Percentiles rank a stretch among this genome's conserved stretches.
Evolutionary conservation across 1,140 invertebrate species (phyloP).

Genomic region (Hormaphis cornu): DNA sequence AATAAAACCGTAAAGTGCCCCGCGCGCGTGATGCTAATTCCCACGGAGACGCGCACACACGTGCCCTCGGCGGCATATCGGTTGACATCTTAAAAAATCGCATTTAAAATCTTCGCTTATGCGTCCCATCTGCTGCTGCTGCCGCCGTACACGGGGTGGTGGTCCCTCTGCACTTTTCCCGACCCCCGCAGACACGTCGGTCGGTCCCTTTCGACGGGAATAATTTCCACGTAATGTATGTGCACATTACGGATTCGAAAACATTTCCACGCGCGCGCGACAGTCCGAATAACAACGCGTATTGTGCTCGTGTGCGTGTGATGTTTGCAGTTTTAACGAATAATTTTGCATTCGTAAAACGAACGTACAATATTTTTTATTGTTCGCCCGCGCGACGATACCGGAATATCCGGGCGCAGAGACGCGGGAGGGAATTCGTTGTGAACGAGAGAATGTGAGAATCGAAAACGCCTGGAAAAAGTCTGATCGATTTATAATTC

Average conservation of each 20-base stretch:
- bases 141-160: not conserved
- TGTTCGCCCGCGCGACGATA: not conserved
- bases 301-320: not conserved
- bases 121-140: not conserved
- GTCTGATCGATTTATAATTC: no score
- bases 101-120: constrained; percentile 26
- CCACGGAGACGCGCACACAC: not conserved
- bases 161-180: no score
- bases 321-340: constrained; percentile 20
- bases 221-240: constrained; percentile 27
- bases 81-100: constrained; percentile 29
- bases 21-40: constrained; percentile 23
- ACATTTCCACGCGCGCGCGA: constrained; percentile 3
- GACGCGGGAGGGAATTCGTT: not conserved
- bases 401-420: not conserved
- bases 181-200: not conserved
- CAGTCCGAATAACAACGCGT: constrained; percentile 3
- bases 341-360: constrained; percentile 30
- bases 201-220: not conserved
- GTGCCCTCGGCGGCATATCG: no score
- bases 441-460: no score
- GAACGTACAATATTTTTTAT: not conserved
- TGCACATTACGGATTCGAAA: constrained; percentile 30
- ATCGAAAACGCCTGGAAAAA: no score
- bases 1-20: not conserved